Evolutionary conservation across 2,888 invertebrate genomes (phyloP).

Genomic region (Protonemura montana): DNA sequence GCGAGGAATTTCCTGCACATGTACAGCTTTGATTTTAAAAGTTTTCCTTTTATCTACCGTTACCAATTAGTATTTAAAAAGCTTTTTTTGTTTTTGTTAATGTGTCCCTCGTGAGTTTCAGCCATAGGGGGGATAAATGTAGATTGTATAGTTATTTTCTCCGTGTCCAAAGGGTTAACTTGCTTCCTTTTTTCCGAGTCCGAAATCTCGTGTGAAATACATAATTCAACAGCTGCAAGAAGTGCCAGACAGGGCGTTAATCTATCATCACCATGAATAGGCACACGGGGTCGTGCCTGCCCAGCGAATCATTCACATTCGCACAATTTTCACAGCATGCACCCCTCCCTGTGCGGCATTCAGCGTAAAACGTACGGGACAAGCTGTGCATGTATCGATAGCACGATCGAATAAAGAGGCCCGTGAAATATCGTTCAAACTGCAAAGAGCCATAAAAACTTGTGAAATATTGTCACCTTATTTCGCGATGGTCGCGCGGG

Average conservation of each 20-base stretch:
- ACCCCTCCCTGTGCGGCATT: neutral
- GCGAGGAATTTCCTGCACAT: too few species aligned
- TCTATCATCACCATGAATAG: neutral
- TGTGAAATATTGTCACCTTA: constrained; percentile 12
- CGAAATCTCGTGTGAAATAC: neutral
- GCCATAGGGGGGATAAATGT: neutral
- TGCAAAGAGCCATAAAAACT: neutral
- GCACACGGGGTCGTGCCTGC: neutral
- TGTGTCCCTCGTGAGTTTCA: neutral
- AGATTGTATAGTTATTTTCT: neutral
- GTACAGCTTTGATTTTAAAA: neutral
- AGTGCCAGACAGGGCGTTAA: neutral
- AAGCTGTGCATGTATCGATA: constrained; percentile 12
- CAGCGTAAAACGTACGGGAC: neutral
- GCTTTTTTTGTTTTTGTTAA: neutral
- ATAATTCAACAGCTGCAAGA: neutral
- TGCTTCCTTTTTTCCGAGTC: neutral
- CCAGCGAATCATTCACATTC: neutral
- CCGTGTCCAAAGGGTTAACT: neutral
- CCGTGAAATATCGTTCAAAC: constrained; percentile 3
- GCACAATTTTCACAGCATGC: neutral
- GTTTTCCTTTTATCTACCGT: neutral
- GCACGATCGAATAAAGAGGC: neutral
- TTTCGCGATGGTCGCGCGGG: constrained; percentile 12
- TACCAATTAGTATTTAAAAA: neutral